These are phyloP conservation scores for Epizoanthus illoricatus DNA, from an alignment of 92 coral and sea anemone genomes.

Conservation along the genomic window DNA sequence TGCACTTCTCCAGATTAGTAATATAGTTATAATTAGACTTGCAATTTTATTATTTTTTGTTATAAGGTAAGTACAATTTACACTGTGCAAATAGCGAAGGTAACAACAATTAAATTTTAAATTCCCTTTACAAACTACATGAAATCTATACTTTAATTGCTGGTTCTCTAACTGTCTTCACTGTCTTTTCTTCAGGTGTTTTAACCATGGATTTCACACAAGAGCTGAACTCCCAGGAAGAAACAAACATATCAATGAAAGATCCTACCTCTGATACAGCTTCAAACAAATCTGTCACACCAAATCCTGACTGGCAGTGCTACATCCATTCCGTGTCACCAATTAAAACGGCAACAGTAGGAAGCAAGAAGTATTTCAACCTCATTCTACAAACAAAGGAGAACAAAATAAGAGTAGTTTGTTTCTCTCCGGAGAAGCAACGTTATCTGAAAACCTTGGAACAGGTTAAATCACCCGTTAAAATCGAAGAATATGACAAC, in stretches of 20 bases:
- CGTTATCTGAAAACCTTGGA: conserved; percentile 17
- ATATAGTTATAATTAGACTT: conserved; percentile 1
- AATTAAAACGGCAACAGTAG: conserved; percentile 9
- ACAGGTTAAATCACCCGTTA: conserved; percentile 2
- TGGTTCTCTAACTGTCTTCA: not conserved
- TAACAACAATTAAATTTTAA: not conserved
- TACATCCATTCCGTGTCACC: conserved; percentile 20
- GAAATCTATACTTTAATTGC: not conserved
- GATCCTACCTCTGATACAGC: not conserved
- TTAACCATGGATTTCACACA: not conserved
- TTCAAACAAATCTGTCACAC: not conserved
- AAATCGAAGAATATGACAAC: conserved; percentile 8
- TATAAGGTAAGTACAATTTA: conserved; percentile 6
- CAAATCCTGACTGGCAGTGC: conserved; percentile 5
- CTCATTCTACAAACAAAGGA: conserved; percentile 14
- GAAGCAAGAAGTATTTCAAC: conserved; percentile 15
- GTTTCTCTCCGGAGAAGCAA: conserved; percentile 18
- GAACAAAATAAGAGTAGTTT: conserved; percentile 15
- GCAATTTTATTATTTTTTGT: not conserved
- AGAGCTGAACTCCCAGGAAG: not conserved
- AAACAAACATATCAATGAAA: conserved; percentile 1
- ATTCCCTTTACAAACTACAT: not conserved
- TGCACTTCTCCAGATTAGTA: too few species aligned
- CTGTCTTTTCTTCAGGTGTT: conserved; percentile 18
- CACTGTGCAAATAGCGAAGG: not conserved